Evolutionary conservation across 2,797 vertebrate species (phyloP).

Genomic region (Megalops cyprinoides): DNA sequence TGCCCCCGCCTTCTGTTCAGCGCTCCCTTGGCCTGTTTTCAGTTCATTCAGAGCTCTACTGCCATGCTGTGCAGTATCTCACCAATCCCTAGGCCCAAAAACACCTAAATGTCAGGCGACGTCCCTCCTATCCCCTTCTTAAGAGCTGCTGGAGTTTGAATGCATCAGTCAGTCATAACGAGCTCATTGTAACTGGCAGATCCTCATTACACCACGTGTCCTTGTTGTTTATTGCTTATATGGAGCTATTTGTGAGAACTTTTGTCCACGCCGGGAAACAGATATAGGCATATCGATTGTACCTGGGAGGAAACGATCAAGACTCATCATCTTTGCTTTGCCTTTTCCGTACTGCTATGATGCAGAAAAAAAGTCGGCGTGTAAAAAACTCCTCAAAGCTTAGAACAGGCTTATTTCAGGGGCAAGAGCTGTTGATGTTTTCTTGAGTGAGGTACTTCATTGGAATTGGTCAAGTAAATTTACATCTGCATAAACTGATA

Average conservation of each 20-base stretch:
- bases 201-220: too few species aligned
- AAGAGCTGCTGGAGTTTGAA: not conserved
- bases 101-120: not conserved
- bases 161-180: not conserved
- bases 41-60: not conserved
- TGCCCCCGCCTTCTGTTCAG: not conserved
- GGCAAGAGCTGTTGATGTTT: not conserved
- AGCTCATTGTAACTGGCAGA: not conserved
- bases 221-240: not conserved
- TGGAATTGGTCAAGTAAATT: not conserved
- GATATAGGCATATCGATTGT: too few species aligned
- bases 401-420: not conserved
- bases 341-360: too few species aligned
- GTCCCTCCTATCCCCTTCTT: not conserved
- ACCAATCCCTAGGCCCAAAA: not conserved
- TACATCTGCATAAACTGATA: not conserved
- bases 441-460: not conserved
- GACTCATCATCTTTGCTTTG: too few species aligned
- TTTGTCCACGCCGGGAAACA: too few species aligned
- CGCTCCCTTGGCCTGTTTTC: not conserved
- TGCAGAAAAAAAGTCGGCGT: too few species aligned
- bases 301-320: too few species aligned
- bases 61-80: not conserved
- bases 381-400: not conserved
- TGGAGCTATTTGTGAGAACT: too few species aligned